phyloP scores from a whole-genome alignment of 2,797 vertebrate species.

The Phyllotis vaccarum region DNA sequence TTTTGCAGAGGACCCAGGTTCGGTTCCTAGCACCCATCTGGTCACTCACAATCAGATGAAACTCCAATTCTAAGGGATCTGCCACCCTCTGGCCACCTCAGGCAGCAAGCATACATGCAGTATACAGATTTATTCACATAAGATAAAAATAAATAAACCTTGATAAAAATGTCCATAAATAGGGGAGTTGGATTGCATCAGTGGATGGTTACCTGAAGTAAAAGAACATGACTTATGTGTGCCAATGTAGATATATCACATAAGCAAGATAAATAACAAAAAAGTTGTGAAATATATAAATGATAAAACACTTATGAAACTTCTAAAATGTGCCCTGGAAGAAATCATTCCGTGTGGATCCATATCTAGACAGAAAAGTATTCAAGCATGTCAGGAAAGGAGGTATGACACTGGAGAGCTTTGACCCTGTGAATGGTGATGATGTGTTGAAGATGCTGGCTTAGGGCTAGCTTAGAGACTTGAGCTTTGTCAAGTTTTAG shows the following conservation, averaged over 20 bases:
- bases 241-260: not conserved
- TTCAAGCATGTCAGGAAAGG: not conserved
- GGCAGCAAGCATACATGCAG: not conserved
- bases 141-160: not conserved
- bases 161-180: not conserved
- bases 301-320: not conserved
- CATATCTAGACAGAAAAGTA: not conserved
- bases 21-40: not conserved
- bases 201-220: not conserved
- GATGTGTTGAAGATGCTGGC: not conserved
- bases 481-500: slow-evolving; percentile 7
- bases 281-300: not conserved
- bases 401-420: not conserved
- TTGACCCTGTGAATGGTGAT: not conserved
- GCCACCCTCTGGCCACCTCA: not conserved
- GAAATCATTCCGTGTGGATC: not conserved
- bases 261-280: slow-evolving; percentile 26
- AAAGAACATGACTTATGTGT: not conserved
- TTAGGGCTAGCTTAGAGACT: not conserved
- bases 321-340: not conserved
- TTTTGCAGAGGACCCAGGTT: not conserved
- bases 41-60: not conserved
- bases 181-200: not conserved
- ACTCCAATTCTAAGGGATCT: not conserved
- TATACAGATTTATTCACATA: not conserved